Evolutionary conservation across 1,140 invertebrate species (phyloP).

Genomic region (Protaetia brevitarsis): DNA sequence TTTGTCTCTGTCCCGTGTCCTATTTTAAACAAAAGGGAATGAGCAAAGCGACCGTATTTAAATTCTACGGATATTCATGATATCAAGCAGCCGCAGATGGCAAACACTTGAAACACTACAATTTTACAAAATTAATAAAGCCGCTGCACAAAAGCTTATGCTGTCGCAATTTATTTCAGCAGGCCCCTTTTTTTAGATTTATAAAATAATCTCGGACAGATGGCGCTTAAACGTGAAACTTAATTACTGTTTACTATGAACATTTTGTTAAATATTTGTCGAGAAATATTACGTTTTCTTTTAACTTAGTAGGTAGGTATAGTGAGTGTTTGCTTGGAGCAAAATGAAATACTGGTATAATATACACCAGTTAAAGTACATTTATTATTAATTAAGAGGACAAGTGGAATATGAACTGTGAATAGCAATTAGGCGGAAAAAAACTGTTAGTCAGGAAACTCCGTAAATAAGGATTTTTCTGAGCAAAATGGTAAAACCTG

Average conservation of each 20-base stretch:
- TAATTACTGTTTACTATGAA: constrained; percentile 6
- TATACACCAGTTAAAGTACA: neutral
- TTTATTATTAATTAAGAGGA: neutral
- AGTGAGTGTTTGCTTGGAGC: neutral
- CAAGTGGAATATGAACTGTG: neutral
- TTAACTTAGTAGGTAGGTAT: neutral
- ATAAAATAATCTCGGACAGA: constrained; percentile 27
- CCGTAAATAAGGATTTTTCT: too few species aligned
- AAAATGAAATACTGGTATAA: neutral
- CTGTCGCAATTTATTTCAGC: constrained; percentile 26
- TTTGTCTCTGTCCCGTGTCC: neutral
- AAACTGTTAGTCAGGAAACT: too few species aligned
- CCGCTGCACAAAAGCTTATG: constrained; percentile 7
- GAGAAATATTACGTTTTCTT: constrained; percentile 18
- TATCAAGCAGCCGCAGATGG: constrained; percentile 29
- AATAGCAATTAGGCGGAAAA: neutral
- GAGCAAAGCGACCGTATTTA: constrained; percentile 1
- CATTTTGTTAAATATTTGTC: constrained; percentile 7
- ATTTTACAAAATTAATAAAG: constrained; percentile 33
- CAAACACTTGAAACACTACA: constrained; percentile 20
- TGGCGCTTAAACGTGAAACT: constrained; percentile 12
- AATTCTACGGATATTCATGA: constrained; percentile 22
- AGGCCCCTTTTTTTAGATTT: constrained; percentile 25
- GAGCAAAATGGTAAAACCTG: too few species aligned
- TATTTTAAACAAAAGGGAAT: neutral